These are phyloP conservation scores for Meloe dianella DNA, from an alignment of 2,888 invertebrate genomes.

Conservation along the genomic window DNA sequence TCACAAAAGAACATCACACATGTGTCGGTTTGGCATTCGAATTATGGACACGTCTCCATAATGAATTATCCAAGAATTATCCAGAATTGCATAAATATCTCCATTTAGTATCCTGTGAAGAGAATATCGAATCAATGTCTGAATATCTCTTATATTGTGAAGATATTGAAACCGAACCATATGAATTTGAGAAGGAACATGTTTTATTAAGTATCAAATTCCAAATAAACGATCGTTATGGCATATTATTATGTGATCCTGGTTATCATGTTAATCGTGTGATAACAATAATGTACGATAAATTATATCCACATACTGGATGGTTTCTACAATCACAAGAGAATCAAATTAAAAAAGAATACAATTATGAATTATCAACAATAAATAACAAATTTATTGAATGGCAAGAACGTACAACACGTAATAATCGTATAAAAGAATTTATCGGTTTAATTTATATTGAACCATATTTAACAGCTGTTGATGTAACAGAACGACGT, in stretches of 20 bases:
- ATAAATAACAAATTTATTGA: constrained; percentile 78
- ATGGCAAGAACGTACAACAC: constrained; percentile 83
- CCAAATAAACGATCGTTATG: constrained; percentile 73
- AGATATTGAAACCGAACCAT: constrained; percentile 64
- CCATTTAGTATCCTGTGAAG: constrained; percentile 86
- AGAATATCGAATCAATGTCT: constrained; percentile 71
- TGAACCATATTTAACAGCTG: constrained; percentile 79
- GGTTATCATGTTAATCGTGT: constrained; percentile 89
- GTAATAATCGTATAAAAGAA: constrained; percentile 64
- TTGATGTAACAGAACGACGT: constrained; percentile 87
- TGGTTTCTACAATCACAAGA: constrained; percentile 87
- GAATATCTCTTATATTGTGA: constrained; percentile 67
- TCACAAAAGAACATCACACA: constrained; percentile 80
- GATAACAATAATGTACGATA: constrained; percentile 86
- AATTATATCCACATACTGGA: constrained; percentile 84
- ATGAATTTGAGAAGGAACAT: constrained; percentile 84
- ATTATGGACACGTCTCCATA: constrained; percentile 70
- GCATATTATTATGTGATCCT: constrained; percentile 84
- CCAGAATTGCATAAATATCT: constrained; percentile 71
- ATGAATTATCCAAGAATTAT: constrained; percentile 66
- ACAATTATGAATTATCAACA: constrained; percentile 77
- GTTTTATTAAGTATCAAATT: constrained; percentile 81
- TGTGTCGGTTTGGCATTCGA: constrained; percentile 89
- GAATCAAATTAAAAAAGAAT: constrained; percentile 77
- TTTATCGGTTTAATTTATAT: constrained; percentile 78